Conservation (phyloP, 2,888 invertebrate species). For the Cryptocheilus praepositus region DNA sequence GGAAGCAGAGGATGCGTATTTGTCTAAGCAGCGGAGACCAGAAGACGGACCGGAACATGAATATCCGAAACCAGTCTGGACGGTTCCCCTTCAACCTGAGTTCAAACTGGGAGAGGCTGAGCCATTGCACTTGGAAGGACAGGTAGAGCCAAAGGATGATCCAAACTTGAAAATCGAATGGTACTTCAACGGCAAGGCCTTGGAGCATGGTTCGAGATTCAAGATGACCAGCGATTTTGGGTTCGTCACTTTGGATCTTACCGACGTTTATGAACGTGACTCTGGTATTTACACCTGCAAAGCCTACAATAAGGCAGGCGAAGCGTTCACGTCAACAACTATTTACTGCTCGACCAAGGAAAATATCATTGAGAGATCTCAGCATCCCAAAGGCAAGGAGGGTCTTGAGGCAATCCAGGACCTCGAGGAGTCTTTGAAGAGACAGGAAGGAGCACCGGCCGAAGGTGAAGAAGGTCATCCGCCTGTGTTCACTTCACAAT, state of each 20-base stretch:
- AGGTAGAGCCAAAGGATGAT: constrained; percentile 95
- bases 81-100: constrained; percentile 87
- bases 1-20: constrained; percentile 89
- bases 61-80: constrained; percentile 91
- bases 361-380: constrained; percentile 89
- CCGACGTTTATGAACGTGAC: constrained; percentile 93
- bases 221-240: constrained; percentile 97
- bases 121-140: constrained; percentile 93
- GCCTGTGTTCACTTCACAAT: constrained; percentile 92
- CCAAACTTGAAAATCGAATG: constrained; percentile 93
- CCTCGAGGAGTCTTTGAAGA: constrained; percentile 89
- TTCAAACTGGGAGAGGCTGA: constrained; percentile 89
- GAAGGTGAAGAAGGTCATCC: constrained; percentile 89
- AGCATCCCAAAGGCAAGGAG: constrained; percentile 96
- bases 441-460: constrained; percentile 81
- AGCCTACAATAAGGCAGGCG: constrained; percentile 90
- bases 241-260: constrained; percentile 94
- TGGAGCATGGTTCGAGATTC: constrained; percentile 92
- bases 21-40: constrained; percentile 83
- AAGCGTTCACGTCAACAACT: constrained; percentile 94
- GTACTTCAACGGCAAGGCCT: constrained; percentile 93
- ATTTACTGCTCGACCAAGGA: constrained; percentile 89
- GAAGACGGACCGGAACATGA: constrained; percentile 84
- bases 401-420: constrained; percentile 94
- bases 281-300: constrained; percentile 96